Evolutionary conservation across 2,888 invertebrate species (phyloP), one percentile per base, ranked within the genome.

Genomic region (Drosophila kanekoi): DNA sequence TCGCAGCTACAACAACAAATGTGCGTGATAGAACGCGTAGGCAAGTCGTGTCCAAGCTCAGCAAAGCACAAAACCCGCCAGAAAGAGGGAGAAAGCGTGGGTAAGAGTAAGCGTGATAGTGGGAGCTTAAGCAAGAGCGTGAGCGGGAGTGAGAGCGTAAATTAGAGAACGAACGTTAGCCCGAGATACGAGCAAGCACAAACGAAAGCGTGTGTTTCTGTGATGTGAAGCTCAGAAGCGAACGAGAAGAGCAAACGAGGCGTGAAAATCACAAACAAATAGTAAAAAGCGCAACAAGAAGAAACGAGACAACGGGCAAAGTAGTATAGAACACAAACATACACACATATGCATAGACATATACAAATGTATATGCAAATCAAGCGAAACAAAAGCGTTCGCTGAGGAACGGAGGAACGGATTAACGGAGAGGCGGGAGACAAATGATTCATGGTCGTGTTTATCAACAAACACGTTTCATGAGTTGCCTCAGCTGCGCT

Each of bases 241-340:
- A 70, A 75, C 77, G 63, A 65, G 66, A 65, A 65, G 66, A 44
- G 58, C 63, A 75, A 79, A 88, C 87, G 81, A 88, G 77, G 84
- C 83, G 83, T 86, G 87, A 88, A 83, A 88, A 83, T 83, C 87
- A 81, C 87, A 88, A 83, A 72, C 87, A 88, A 86, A 88, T 83
- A 84, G 83, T 80, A 74, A 77, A 88, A 83, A 87, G 83, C 88
- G 89, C 89, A 83, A 83, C 83, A 86, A 86, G 80, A 85, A 67
- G 51, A 40, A 58, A 18, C 28, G 35, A 58, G 11, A 57, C n/a
- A 32, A 49, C 18, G 28, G 14, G n/a, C 41, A 28, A 40, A 45
- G 18, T 49, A 64, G 47, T 64, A 49, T 49, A 52, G 28, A 59
- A 61, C 48, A 75, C 47, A 59, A 18, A 59, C 47, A 60, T n/a